These are phyloP conservation scores for Polymixis flavicincta DNA, from an alignment of 2,888 invertebrate genomes.

Conservation along the genomic window DNA sequence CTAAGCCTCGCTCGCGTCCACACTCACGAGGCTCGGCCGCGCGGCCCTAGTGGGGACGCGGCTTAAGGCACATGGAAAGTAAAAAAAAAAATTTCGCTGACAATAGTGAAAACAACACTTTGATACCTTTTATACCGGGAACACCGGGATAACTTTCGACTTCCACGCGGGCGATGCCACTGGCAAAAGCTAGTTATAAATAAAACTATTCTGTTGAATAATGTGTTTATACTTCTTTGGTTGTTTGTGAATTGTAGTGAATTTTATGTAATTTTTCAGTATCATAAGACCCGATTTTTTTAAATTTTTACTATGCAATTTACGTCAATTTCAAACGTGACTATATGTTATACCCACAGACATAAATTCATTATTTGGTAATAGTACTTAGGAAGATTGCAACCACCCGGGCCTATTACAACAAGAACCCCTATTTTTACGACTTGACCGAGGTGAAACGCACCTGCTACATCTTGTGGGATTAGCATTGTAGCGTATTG, in stretches of 20 bases:
- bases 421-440: constrained; percentile 29
- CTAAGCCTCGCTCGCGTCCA: too few species aligned
- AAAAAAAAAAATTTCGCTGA: too few species aligned
- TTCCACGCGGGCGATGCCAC: too few species aligned
- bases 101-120: too few species aligned
- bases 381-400: constrained; percentile 16
- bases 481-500: background rate
- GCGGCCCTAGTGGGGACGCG: too few species aligned
- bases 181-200: too few species aligned
- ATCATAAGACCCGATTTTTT: background rate
- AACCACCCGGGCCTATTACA: background rate
- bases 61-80: too few species aligned
- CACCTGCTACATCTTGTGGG: constrained; percentile 32
- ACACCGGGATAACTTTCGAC: too few species aligned
- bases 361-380: background rate
- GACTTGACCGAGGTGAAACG: constrained; percentile 4
- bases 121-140: too few species aligned
- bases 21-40: too few species aligned
- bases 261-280: background rate
- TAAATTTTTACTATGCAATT: background rate
- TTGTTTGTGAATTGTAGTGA: background rate
- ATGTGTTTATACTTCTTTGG: background rate
- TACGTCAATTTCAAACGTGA: background rate
- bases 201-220: background rate
- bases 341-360: background rate